phyloP scores from a whole-genome alignment of 1,140 invertebrate genomes.

The Brachionus paranguensis region DNA sequence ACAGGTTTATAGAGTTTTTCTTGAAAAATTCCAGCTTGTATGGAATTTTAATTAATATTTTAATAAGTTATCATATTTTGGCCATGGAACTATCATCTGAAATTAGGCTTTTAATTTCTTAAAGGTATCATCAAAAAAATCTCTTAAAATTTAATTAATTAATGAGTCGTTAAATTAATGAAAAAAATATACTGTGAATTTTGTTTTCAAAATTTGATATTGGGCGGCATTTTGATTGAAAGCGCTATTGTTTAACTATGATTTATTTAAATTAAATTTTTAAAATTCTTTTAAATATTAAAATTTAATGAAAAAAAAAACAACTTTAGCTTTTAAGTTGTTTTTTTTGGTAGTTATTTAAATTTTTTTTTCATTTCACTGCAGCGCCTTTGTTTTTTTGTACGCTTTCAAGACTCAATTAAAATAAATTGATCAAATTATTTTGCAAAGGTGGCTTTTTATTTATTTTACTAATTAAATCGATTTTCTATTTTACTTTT shows the following conservation, averaged over 20 bases:
- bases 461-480: no score
- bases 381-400: no score
- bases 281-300: not conserved
- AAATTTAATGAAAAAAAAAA: not conserved
- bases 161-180: not conserved
- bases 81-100: not conserved
- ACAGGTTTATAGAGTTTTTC: constrained; percentile 9
- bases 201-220: not conserved
- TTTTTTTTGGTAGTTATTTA: no score
- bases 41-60: constrained; percentile 31
- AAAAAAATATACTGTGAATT: not conserved
- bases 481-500: no score
- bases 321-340: no score
- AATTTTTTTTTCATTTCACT: no score
- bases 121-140: not conserved
- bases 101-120: not conserved
- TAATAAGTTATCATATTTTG: constrained; percentile 17
- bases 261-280: not conserved
- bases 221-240: not conserved
- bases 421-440: no score
- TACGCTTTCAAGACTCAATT: no score
- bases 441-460: no score
- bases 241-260: not conserved
- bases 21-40: not conserved
- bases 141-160: not conserved